Evolutionary conservation across 2,113 vertebrate genomes (phyloP).

Genomic region (Nothocercus julius): DNA sequence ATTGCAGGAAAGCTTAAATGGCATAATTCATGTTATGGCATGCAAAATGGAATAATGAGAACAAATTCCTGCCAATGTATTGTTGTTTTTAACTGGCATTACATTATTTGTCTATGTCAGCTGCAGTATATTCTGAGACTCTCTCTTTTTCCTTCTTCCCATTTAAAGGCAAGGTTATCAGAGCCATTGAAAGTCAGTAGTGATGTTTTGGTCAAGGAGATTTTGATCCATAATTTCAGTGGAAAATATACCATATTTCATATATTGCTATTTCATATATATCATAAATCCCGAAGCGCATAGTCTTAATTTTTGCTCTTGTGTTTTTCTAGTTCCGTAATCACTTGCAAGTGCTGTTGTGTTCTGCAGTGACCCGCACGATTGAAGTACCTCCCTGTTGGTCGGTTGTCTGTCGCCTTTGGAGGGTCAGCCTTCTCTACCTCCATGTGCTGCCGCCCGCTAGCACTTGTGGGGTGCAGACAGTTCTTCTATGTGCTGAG

Average conservation of each 20-base stretch:
- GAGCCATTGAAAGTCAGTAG: neutral
- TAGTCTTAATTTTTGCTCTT: neutral
- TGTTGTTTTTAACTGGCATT: neutral
- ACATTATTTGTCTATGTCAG: neutral
- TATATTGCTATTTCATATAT: too few species aligned
- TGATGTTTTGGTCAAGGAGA: neutral
- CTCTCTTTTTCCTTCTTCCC: neutral
- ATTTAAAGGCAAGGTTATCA: neutral
- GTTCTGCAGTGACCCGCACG: neutral
- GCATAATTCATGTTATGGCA: neutral
- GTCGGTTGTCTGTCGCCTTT: neutral
- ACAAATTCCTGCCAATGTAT: neutral
- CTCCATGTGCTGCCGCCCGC: neutral
- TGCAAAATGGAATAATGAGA: neutral
- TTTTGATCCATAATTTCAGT: neutral
- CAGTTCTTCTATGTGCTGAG: neutral
- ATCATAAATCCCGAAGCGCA: neutral
- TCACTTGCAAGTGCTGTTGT: neutral
- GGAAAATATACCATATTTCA: neutral
- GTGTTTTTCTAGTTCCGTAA: neutral
- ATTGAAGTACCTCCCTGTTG: neutral
- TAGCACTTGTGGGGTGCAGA: rapidly evolving
- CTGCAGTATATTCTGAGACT: neutral
- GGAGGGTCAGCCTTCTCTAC: neutral
- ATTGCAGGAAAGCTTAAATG: neutral